Evolutionary conservation across 2,888 invertebrate genomes (phyloP).

Genomic region (Elgonia sp.): DNA sequence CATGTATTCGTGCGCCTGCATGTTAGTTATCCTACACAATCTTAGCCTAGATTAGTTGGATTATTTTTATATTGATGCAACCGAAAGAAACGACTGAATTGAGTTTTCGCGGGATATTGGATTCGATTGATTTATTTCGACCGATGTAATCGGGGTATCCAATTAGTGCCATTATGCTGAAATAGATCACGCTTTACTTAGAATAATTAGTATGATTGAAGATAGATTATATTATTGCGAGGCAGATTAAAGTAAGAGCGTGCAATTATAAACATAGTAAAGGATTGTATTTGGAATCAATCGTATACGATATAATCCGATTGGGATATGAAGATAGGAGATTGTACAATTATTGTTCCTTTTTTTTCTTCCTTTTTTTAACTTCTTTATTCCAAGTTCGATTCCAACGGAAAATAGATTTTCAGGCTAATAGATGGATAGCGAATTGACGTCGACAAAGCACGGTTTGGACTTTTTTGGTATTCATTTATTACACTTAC

Average conservation of each 20-base stretch:
- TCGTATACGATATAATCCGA: constrained; percentile 7
- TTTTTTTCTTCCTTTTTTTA: constrained; percentile 10
- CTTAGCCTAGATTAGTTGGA: neutral
- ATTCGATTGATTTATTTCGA: constrained; percentile 46
- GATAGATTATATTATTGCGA: constrained; percentile 22
- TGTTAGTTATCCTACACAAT: neutral
- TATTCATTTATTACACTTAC: constrained; percentile 34
- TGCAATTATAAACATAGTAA: constrained; percentile 19
- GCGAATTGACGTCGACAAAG: constrained; percentile 48
- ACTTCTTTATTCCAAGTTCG: neutral
- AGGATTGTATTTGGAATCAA: constrained; percentile 18
- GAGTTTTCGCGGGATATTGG: constrained; percentile 34
- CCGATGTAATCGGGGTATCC: constrained; percentile 15
- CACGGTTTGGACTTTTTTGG: constrained; percentile 50
- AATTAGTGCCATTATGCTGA: neutral
- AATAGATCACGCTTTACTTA: constrained; percentile 21
- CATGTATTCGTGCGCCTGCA: neutral
- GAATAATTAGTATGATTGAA: constrained; percentile 14
- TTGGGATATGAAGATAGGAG: constrained; percentile 26
- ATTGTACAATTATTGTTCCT: constrained; percentile 36
- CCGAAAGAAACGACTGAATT: constrained; percentile 6
- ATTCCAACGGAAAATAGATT: constrained; percentile 35
- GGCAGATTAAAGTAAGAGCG: neutral
- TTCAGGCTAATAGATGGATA: constrained; percentile 38
- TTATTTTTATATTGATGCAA: neutral